A percentile compares a stretch with the other conserved stretches of the same genome.
These are phyloP conservation scores for Amphiprion percula DNA, from an alignment of 2,113 vertebrate genomes.

Conservation along the genomic window DNA sequence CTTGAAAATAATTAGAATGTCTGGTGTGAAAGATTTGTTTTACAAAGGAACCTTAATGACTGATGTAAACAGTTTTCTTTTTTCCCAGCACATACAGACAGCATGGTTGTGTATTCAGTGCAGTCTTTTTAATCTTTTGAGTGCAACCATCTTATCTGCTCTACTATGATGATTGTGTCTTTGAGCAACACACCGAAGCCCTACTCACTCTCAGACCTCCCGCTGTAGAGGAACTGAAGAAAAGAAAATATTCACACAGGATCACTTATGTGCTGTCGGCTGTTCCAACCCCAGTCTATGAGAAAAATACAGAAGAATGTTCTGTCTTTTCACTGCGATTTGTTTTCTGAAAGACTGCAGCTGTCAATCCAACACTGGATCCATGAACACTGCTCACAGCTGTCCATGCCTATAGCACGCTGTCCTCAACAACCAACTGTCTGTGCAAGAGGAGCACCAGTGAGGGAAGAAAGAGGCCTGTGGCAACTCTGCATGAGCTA, in stretches of 20 bases:
- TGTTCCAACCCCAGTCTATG: neutral
- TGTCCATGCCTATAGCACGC: constrained; percentile 8
- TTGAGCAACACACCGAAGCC: constrained; percentile 23
- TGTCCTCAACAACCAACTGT: constrained; percentile 22
- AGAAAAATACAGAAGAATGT: neutral
- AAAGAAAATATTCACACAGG: neutral
- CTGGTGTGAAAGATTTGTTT: constrained; percentile 15
- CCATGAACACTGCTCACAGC: constrained; percentile 25
- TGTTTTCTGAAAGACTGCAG: constrained; percentile 15
- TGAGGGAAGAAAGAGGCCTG: constrained; percentile 5
- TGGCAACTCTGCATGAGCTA: neutral
- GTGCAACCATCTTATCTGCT: neutral
- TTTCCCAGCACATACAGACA: neutral
- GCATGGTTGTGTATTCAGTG: neutral
- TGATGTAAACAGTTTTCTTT: constrained; percentile 8
- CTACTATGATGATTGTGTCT: neutral
- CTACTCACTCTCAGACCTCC: constrained; percentile 1
- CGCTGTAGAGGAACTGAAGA: neutral
- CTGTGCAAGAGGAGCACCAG: neutral
- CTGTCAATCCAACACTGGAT: constrained; percentile 22
- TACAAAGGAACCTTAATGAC: constrained; percentile 18
- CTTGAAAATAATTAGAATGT: constrained; percentile 13
- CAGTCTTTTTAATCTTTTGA: neutral
- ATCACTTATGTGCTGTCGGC: neutral
- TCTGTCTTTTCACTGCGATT: neutral